Percentiles rank a stretch among this genome's conserved stretches.
These are phyloP conservation scores for Panonychus citri DNA, from an alignment of 1,140 invertebrate species.

Conservation along the genomic window DNA sequence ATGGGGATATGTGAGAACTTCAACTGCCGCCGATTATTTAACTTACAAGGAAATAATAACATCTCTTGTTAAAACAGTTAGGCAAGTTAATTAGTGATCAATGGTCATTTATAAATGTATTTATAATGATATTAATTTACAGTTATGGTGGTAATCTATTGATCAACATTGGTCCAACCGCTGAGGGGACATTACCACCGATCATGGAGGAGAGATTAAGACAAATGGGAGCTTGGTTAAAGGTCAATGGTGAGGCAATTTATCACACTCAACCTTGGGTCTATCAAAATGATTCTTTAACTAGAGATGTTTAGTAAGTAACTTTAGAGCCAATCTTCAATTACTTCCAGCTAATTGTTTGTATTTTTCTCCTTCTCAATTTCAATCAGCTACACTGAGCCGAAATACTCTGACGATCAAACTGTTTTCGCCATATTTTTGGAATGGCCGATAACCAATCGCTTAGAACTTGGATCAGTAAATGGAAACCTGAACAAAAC, in stretches of 20 bases:
- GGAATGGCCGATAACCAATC: conserved; percentile 36
- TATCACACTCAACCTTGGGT: conserved; percentile 51
- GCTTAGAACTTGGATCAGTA: conserved; percentile 27
- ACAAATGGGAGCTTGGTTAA: conserved; percentile 41
- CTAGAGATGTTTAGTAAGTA: conserved; percentile 28
- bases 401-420: neutral
- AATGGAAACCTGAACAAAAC: neutral
- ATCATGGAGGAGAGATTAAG: conserved; percentile 71
- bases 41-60: conserved; percentile 43
- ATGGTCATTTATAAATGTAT: neutral
- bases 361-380: neutral
- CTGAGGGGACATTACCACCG: conserved; percentile 58
- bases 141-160: conserved; percentile 44
- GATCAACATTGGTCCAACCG: conserved; percentile 73
- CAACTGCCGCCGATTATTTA: conserved; percentile 41
- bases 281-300: conserved; percentile 57
- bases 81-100: conserved; percentile 10
- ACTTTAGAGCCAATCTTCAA: neutral
- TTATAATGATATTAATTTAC: neutral
- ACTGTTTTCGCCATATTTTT: conserved; percentile 36
- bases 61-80: conserved; percentile 33
- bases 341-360: neutral
- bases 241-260: conserved; percentile 65
- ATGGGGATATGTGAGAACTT: conserved; percentile 64
- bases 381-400: neutral